These are phyloP conservation scores for Limnephilus marmoratus DNA, from an alignment of 2,888 invertebrate species.

Conservation along the genomic window DNA sequence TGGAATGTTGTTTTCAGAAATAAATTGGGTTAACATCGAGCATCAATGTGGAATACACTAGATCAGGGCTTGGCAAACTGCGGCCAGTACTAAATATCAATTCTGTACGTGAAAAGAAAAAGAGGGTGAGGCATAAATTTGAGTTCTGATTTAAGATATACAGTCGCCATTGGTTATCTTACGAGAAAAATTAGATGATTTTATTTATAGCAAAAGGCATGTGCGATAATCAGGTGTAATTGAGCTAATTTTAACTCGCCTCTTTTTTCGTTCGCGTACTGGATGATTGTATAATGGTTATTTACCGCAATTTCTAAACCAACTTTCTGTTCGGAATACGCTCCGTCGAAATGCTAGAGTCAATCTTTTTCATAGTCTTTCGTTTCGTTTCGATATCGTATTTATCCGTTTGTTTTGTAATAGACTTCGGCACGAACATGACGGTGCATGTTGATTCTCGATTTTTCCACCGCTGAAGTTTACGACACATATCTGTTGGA, in stretches of 20 bases:
- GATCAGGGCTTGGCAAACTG: no score
- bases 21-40: neutral
- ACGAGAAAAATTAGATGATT: no score
- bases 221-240: neutral
- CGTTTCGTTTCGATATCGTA: neutral
- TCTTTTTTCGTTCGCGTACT: neutral
- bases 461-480: neutral
- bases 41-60: neutral
- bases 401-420: neutral
- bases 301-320: neutral
- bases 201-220: neutral
- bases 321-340: neutral
- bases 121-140: no score
- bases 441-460: neutral
- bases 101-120: no score
- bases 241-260: neutral
- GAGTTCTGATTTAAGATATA: no score
- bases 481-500: neutral
- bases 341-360: neutral
- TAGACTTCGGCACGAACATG: neutral
- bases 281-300: neutral
- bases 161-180: no score
- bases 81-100: neutral
- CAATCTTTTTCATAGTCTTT: neutral
- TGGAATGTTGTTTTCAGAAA: neutral